These are phyloP conservation scores for Drosophila subobscura DNA, from an alignment of 1,140 invertebrate genomes.

Conservation along the genomic window DNA sequence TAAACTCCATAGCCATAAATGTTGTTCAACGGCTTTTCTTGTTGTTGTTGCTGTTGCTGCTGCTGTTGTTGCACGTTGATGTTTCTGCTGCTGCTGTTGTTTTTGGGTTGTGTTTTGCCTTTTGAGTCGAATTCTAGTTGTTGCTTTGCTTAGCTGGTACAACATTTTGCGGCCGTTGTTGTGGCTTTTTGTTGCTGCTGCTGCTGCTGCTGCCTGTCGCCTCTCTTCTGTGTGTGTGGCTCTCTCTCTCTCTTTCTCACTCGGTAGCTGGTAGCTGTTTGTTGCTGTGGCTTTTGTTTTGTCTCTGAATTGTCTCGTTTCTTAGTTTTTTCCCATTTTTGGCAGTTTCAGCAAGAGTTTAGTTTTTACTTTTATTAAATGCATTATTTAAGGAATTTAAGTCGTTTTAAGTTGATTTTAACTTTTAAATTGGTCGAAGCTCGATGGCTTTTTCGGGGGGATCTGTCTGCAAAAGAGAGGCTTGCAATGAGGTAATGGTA, in stretches of 20 bases:
- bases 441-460: neutral
- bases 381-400: conserved; percentile 61
- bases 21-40: conserved; percentile 54
- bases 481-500: conserved; percentile 1
- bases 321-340: conserved; percentile 64
- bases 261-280: neutral
- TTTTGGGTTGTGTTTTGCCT: conserved; percentile 30
- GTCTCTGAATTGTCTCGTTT: conserved; percentile 20
- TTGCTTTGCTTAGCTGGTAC: conserved; percentile 73
- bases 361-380: conserved; percentile 73
- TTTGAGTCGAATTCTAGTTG: conserved; percentile 77
- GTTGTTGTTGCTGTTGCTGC: conserved; percentile 17
- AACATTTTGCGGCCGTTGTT: conserved; percentile 72
- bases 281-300: conserved; percentile 30
- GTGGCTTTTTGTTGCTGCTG: conserved; percentile 21
- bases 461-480: conserved; percentile 28
- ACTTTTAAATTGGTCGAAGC: conserved; percentile 5
- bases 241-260: conserved; percentile 1
- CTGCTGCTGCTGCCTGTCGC: conserved; percentile 4
- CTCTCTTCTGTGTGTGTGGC: conserved; percentile 1
- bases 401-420: conserved; percentile 15
- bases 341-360: conserved; percentile 61
- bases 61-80: conserved; percentile 6
- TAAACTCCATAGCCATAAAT: conserved; percentile 62
- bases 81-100: conserved; percentile 28